A percentile compares a stretch with the other conserved stretches of the same genome.
These are phyloP conservation scores for Antennarius maculatus DNA, from an alignment of 2,797 vertebrate species.

Conservation along the genomic window DNA sequence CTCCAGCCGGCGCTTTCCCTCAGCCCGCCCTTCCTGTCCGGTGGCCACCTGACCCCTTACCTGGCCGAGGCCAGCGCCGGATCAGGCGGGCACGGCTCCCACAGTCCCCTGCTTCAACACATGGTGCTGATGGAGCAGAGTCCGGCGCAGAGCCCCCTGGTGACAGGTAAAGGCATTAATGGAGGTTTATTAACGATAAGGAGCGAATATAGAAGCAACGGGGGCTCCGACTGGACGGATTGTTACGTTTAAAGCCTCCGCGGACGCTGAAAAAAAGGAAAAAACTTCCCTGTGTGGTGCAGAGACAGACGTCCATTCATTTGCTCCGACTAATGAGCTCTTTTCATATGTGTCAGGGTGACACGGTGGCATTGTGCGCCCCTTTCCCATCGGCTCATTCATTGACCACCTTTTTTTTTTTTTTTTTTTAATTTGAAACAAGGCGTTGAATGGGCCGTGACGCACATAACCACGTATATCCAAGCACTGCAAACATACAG, in stretches of 20 bases:
- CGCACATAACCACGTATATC: slow-evolving; percentile 48
- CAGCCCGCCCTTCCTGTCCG: slow-evolving; percentile 88
- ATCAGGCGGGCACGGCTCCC: slow-evolving; percentile 82
- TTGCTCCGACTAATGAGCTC: slow-evolving; percentile 68
- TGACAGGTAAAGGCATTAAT: slow-evolving; percentile 83
- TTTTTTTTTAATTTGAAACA: slow-evolving; percentile 52
- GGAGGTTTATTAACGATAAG: neutral
- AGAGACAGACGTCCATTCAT: slow-evolving; percentile 71
- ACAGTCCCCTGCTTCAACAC: slow-evolving; percentile 93
- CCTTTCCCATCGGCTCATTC: slow-evolving; percentile 63
- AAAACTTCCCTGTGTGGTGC: slow-evolving; percentile 16
- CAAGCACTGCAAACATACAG: slow-evolving; percentile 8
- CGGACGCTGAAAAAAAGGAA: neutral
- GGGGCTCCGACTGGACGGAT: neutral
- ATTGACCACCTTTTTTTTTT: slow-evolving; percentile 35
- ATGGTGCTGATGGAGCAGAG: slow-evolving; percentile 96
- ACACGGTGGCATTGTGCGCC: slow-evolving; percentile 62
- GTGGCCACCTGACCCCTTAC: slow-evolving; percentile 91
- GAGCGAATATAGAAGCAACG: neutral
- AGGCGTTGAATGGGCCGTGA: slow-evolving; percentile 61
- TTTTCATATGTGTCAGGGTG: slow-evolving; percentile 63
- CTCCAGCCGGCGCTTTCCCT: slow-evolving; percentile 91
- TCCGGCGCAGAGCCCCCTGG: slow-evolving; percentile 86
- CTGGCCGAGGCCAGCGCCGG: slow-evolving; percentile 83
- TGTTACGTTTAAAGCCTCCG: neutral